Conservation (phyloP, 2,797 vertebrate genomes). For the Trachops cirrhosus region DNA sequence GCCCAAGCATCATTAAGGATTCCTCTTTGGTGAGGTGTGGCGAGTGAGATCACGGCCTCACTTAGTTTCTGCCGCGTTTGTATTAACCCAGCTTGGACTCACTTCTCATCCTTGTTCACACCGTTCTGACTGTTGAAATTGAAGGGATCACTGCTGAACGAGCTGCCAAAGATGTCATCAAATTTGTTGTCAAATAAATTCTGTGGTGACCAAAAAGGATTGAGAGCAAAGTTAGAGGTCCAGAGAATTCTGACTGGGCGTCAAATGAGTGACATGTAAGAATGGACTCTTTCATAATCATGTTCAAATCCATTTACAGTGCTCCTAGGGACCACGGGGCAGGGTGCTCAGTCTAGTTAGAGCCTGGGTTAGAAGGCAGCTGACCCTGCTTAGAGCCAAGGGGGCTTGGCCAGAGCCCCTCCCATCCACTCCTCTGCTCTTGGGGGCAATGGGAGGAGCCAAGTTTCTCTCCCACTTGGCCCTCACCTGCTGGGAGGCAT, state of each 20-base stretch:
- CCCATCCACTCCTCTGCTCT: neutral
- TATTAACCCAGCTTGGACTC: conserved; percentile 62
- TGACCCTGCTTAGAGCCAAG: neutral
- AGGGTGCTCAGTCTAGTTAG: neutral
- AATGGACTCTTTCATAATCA: neutral
- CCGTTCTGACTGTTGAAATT: conserved; percentile 99
- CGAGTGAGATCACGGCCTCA: neutral
- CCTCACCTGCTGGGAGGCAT: conserved; percentile 88
- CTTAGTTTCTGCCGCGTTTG: neutral
- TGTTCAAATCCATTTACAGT: neutral
- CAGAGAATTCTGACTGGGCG: neutral
- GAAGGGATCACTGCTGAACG: conserved; percentile 92
- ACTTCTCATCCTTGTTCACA: conserved; percentile 96
- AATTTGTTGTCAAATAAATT: conserved; percentile 92
- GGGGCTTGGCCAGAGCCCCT: neutral
- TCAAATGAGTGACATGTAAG: rapidly evolving
- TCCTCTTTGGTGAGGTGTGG: neutral
- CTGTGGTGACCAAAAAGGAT: conserved; percentile 75
- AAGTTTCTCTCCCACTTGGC: neutral
- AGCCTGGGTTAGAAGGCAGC: neutral
- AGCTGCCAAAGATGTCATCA: conserved; percentile 96
- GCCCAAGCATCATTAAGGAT: neutral
- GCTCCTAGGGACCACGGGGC: neutral
- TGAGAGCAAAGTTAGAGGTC: neutral
- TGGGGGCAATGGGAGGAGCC: neutral